Percentiles rank a stretch among this genome's conserved stretches.
Conservation (phyloP, 2,888 invertebrate species). For the Myopa tessellatipennis region DNA sequence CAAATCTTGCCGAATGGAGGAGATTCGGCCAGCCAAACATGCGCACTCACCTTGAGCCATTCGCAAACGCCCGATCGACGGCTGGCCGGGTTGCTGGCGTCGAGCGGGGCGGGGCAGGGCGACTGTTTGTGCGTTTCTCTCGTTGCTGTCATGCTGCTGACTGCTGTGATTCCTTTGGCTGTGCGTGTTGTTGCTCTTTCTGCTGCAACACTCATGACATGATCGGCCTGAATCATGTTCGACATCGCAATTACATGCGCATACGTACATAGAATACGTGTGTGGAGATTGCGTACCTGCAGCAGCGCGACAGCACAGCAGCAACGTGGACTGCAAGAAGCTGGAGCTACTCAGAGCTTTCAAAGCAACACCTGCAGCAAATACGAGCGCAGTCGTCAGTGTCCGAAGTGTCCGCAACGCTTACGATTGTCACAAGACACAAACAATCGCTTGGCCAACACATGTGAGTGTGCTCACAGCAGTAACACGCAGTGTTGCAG, state of each 20-base stretch:
- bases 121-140: too few species aligned
- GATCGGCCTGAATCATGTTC: conserved; percentile 37
- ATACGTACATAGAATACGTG: too few species aligned
- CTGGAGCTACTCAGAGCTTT: conserved; percentile 20
- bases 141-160: neutral
- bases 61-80: too few species aligned
- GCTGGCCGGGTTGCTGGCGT: neutral
- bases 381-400: conserved; percentile 3
- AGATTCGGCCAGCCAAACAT: too few species aligned
- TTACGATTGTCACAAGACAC: conserved; percentile 48
- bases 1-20: too few species aligned
- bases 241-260: conserved; percentile 37
- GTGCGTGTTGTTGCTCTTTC: neutral
- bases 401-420: conserved; percentile 6
- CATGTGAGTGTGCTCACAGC: neutral
- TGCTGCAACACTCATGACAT: conserved; percentile 8
- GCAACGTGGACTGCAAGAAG: too few species aligned
- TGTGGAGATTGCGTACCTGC: neutral
- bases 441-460: conserved; percentile 13
- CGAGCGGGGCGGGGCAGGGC: neutral
- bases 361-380: conserved; percentile 31
- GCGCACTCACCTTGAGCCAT: too few species aligned
- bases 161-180: neutral
- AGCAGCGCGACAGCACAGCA: too few species aligned
- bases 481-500: neutral